phyloP scores from a whole-genome alignment of 2,113 vertebrate genomes.

The Thunnus maccoyii region DNA sequence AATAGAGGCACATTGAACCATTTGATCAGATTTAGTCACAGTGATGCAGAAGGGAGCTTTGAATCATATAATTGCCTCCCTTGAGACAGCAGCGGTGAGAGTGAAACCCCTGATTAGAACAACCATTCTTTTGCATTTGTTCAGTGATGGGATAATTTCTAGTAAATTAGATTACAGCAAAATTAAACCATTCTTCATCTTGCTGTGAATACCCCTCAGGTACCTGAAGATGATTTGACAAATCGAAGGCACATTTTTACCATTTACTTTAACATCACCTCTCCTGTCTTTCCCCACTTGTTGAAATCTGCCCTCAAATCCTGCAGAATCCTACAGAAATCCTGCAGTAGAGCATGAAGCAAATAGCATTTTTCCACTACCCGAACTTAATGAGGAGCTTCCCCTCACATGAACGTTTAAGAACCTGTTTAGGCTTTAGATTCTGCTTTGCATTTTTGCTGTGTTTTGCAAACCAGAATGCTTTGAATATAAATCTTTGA shows the following conservation, averaged over 20 bases:
- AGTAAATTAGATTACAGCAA: constrained; percentile 28
- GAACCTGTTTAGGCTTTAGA: background rate
- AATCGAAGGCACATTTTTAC: constrained; percentile 4
- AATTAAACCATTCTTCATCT: constrained; percentile 46
- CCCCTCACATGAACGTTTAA: background rate
- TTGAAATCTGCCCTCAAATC: background rate
- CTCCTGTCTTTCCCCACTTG: background rate
- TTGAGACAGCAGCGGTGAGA: constrained; percentile 4
- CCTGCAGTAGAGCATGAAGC: background rate
- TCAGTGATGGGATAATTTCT: constrained; percentile 20
- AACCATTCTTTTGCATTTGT: constrained; percentile 8
- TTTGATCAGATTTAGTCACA: constrained; percentile 38
- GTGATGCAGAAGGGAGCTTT: background rate
- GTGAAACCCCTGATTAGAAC: constrained; percentile 29
- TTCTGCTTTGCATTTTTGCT: background rate
- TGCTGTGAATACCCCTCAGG: constrained; percentile 20
- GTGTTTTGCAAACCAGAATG: too few relatives aligned
- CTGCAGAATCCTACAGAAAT: background rate
- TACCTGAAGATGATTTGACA: background rate
- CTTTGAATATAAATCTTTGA: too few relatives aligned
- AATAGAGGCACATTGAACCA: constrained; percentile 12
- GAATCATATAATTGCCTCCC: constrained; percentile 43
- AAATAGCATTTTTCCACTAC: background rate
- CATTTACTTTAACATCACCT: background rate
- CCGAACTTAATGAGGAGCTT: background rate